A percentile compares a stretch with the other conserved stretches of the same genome.
Conservation (phyloP, 2,888 invertebrate species). For the Chesias legatella region DNA sequence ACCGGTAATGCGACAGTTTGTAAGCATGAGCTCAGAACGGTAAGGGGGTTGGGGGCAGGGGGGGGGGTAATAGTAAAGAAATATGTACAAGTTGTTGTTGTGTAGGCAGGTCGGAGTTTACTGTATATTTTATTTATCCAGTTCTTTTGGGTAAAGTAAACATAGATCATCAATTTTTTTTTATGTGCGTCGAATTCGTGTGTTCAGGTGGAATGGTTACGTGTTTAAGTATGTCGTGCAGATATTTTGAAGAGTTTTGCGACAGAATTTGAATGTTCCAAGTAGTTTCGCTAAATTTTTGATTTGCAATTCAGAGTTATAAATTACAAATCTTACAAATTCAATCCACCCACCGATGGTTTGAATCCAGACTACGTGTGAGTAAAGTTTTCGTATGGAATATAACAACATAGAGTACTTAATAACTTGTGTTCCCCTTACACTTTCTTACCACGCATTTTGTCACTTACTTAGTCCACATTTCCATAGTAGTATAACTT, state of each 20-base stretch:
- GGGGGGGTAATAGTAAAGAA: constrained; percentile 61
- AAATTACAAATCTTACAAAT: no score
- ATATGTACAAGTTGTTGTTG: constrained; percentile 71
- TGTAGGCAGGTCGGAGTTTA: constrained; percentile 43
- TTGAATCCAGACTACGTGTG: no score
- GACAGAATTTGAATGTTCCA: no score
- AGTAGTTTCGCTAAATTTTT: no score
- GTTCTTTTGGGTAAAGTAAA: constrained; percentile 36
- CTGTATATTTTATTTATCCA: constrained; percentile 59
- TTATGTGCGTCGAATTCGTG: constrained; percentile 24
- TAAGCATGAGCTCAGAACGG: constrained; percentile 75
- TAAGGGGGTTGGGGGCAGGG: constrained; percentile 35
- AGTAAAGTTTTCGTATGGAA: no score
- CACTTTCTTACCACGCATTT: no score
- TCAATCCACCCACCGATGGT: no score
- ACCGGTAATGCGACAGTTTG: constrained; percentile 78
- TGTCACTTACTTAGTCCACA: no score
- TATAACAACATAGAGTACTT: no score
- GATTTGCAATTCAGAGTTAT: no score
- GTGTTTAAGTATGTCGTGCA: background rate
- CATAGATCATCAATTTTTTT: constrained; percentile 32
- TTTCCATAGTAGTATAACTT: no score
- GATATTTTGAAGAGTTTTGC: background rate
- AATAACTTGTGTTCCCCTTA: no score
- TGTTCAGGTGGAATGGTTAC: constrained; percentile 21